Evolutionary conservation across 2,797 vertebrate species (phyloP).

Genomic region (Sebastes matsubarae): DNA sequence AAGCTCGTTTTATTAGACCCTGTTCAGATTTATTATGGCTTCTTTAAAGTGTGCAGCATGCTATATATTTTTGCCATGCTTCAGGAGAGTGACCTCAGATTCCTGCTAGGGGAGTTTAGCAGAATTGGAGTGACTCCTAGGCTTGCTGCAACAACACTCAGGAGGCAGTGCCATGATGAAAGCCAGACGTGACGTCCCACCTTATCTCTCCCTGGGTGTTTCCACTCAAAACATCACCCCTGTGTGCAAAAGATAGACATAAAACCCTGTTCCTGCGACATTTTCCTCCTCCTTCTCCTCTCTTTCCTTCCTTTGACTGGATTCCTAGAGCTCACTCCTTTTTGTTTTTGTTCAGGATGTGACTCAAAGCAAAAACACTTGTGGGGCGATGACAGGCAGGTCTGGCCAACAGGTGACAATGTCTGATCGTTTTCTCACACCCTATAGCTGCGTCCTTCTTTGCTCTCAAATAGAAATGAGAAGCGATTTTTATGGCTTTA

Average conservation of each 20-base stretch:
- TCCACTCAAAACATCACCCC: slow-evolving; percentile 73
- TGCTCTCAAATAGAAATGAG: slow-evolving; percentile 36
- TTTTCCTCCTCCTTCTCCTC: slow-evolving; percentile 30
- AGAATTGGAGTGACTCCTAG: slow-evolving; percentile 40
- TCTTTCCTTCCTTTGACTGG: slow-evolving; percentile 64
- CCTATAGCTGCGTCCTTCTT: background rate
- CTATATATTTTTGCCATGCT: slow-evolving; percentile 36
- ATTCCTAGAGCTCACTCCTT: slow-evolving; percentile 64
- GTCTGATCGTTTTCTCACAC: slow-evolving; percentile 14
- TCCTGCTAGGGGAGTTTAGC: slow-evolving; percentile 54
- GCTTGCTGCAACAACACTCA: slow-evolving; percentile 29
- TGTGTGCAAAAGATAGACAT: slow-evolving; percentile 63
- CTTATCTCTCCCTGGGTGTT: slow-evolving; percentile 81
- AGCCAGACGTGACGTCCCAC: slow-evolving; percentile 80
- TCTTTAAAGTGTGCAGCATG: slow-evolving; percentile 7
- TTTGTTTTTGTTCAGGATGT: slow-evolving; percentile 73
- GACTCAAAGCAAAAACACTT: slow-evolving; percentile 42
- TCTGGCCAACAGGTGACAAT: slow-evolving; percentile 43
- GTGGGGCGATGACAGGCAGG: slow-evolving; percentile 21
- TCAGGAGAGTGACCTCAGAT: slow-evolving; percentile 61
- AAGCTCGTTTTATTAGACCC: slow-evolving; percentile 28
- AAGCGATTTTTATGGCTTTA: slow-evolving; percentile 52
- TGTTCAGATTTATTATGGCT: slow-evolving; percentile 42
- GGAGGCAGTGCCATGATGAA: slow-evolving; percentile 71
- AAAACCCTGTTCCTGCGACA: slow-evolving; percentile 31